Percentiles rank a stretch among this genome's conserved stretches.
Conservation (phyloP, 2,113 vertebrate species). For the Grallaria varia region DNA sequence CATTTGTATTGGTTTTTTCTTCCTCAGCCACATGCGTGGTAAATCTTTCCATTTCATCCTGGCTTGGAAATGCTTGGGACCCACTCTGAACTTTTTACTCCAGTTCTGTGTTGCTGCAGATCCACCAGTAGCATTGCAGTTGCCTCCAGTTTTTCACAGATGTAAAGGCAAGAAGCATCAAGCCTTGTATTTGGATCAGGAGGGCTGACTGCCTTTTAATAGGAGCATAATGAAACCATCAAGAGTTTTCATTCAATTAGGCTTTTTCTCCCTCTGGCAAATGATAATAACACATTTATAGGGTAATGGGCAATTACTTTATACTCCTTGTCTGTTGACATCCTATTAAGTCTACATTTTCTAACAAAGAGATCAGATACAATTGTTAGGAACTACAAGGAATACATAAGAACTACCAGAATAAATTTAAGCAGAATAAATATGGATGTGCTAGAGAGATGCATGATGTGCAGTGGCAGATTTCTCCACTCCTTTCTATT, state of each 20-base stretch:
- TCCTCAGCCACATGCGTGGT: neutral
- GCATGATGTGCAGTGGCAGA: neutral
- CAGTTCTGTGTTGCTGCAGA: neutral
- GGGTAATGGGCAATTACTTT: constrained; percentile 59
- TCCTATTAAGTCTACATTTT: constrained; percentile 61
- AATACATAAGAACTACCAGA: constrained; percentile 31
- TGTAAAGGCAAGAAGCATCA: neutral
- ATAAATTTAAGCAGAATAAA: constrained; percentile 36
- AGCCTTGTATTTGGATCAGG: neutral
- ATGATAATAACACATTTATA: constrained; percentile 59
- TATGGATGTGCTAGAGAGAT: neutral
- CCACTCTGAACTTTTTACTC: neutral
- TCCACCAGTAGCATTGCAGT: fast-evolving
- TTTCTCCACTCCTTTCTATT: constrained; percentile 7
- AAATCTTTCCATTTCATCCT: neutral
- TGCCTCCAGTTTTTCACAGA: neutral
- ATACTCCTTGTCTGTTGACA: constrained; percentile 59
- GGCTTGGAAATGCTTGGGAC: neutral
- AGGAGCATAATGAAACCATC: constrained; percentile 72
- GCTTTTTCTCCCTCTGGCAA: constrained; percentile 49
- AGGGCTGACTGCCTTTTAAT: constrained; percentile 25
- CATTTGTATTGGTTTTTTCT: neutral
- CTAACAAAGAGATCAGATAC: constrained; percentile 52
- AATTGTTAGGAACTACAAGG: constrained; percentile 35
- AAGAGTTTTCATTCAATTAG: constrained; percentile 71